Evolutionary conservation across 2,113 vertebrate genomes (phyloP).

Genomic region (Rhinoderma darwinii): DNA sequence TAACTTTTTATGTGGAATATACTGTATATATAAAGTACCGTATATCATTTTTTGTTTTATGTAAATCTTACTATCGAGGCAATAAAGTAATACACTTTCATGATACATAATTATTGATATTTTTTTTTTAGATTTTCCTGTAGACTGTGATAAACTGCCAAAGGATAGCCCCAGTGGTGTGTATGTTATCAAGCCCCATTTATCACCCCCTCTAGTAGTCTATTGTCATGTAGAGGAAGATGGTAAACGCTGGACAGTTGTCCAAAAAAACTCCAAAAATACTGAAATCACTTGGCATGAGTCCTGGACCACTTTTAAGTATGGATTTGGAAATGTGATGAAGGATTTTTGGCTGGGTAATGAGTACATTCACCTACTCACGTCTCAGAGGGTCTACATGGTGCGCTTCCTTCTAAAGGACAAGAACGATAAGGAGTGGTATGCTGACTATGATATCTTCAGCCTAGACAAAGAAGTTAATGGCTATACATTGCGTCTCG

Average conservation of each 20-base stretch:
- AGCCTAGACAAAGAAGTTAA: constrained; percentile 24
- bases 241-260: constrained; percentile 30
- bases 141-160: constrained; percentile 58
- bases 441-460: constrained; percentile 58
- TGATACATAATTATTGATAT: no score
- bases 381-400: constrained; percentile 40
- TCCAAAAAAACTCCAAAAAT: constrained; percentile 53
- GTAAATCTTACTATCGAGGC: no score
- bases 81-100: no score
- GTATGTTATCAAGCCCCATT: constrained; percentile 51
- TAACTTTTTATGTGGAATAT: no score
- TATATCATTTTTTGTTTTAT: not conserved
- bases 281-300: constrained; percentile 59
- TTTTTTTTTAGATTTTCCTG: constrained; percentile 45
- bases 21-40: no score
- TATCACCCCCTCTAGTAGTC: constrained; percentile 45
- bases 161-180: constrained; percentile 46
- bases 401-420: constrained; percentile 55
- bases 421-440: not conserved
- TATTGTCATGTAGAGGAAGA: constrained; percentile 55
- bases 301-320: constrained; percentile 50
- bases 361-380: constrained; percentile 59
- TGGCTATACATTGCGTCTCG: constrained; percentile 56
- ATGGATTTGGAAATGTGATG: constrained; percentile 61
- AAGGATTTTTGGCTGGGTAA: constrained; percentile 56